A percentile compares a stretch with the other conserved stretches of the same genome.
phyloP scores from a whole-genome alignment of 2,113 vertebrate genomes.

The Poeciliopsis occidentalis region DNA sequence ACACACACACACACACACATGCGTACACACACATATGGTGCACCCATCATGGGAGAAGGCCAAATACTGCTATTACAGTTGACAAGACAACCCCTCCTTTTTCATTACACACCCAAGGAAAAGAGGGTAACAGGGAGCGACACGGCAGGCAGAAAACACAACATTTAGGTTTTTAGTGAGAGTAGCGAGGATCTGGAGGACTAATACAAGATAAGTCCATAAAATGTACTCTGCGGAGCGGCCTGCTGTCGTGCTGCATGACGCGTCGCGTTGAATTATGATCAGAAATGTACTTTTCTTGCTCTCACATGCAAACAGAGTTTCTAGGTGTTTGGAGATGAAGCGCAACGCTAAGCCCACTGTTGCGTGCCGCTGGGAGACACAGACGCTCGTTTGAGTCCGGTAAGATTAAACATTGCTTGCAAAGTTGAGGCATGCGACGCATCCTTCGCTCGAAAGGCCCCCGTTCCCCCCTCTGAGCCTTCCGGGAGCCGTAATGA shows the following conservation, averaged over 20 bases:
- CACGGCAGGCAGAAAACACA: constrained; percentile 19
- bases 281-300: constrained; percentile 4
- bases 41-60: constrained; percentile 49
- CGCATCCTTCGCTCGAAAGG: background rate
- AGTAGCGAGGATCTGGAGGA: constrained; percentile 19
- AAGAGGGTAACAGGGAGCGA: constrained; percentile 38
- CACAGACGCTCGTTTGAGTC: background rate
- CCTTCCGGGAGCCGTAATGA: constrained; percentile 28
- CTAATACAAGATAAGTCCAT: constrained; percentile 53
- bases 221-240: constrained; percentile 38
- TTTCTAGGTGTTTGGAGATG: constrained; percentile 7
- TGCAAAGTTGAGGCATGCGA: background rate
- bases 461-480: background rate
- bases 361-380: background rate
- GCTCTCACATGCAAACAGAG: constrained; percentile 15
- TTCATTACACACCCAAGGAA: constrained; percentile 46
- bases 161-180: constrained; percentile 35
- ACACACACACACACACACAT: background rate
- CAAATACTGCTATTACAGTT: constrained; percentile 50
- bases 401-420: constrained; percentile 3
- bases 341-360: constrained; percentile 10
- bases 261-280: constrained; percentile 26
- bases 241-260: constrained; percentile 4
- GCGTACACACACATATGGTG: background rate
- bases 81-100: constrained; percentile 59